Conservation (phyloP, 2,888 invertebrate species). For the Thyatira batis region DNA sequence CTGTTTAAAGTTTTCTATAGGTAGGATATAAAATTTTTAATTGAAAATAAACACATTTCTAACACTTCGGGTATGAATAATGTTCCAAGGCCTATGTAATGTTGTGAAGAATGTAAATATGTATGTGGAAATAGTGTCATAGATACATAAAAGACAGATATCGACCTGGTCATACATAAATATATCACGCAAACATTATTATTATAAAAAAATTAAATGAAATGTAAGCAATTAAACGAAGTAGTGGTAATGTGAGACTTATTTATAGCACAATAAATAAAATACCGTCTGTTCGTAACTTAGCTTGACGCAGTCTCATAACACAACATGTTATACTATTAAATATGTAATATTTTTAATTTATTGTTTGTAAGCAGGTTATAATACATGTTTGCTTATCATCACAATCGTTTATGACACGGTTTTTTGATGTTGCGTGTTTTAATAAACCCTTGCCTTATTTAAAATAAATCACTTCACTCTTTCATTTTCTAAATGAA, state of each 20-base stretch:
- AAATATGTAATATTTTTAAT: background rate
- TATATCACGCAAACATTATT: background rate
- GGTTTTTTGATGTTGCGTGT: too few species aligned
- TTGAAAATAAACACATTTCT: background rate
- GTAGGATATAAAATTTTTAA: background rate
- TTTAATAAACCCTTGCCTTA: too few species aligned
- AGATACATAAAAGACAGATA: background rate
- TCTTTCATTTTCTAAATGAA: too few species aligned
- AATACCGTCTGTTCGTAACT: background rate
- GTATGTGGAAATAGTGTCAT: background rate
- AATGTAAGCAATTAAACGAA: background rate
- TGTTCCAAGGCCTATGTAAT: too few species aligned
- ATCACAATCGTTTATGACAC: too few species aligned
- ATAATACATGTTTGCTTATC: too few species aligned
- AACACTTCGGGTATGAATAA: background rate
- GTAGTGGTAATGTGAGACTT: background rate
- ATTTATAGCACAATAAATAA: conserved; percentile 5
- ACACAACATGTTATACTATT: background rate
- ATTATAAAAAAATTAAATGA: background rate
- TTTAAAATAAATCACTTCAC: too few species aligned
- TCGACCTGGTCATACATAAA: background rate
- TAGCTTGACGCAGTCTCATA: background rate
- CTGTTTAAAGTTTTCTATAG: background rate
- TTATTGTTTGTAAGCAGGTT: background rate
- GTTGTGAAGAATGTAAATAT: background rate